Conservation (phyloP, 2,888 invertebrate genomes). For the Liodrosophila aerea region DNA sequence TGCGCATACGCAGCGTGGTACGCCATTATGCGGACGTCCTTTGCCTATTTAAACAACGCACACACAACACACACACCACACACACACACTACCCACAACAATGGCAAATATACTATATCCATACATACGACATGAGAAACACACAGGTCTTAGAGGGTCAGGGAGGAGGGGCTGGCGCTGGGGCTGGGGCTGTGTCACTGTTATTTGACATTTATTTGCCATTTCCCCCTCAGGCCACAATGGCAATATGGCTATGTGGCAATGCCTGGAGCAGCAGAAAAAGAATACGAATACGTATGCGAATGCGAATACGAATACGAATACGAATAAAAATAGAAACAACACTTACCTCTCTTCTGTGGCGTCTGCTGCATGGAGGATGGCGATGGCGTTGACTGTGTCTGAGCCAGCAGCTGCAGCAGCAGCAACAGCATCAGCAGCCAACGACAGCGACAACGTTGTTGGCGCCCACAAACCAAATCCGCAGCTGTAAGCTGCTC, state of each 20-base stretch:
- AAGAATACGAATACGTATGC: neutral
- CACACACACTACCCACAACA: constrained; percentile 38
- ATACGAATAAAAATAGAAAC: neutral
- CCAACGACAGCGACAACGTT: constrained; percentile 37
- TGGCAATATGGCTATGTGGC: constrained; percentile 15
- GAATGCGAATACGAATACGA: neutral
- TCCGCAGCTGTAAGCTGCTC: constrained; percentile 43
- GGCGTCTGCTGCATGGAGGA: constrained; percentile 81
- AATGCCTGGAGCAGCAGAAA: neutral
- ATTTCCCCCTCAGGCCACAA: constrained; percentile 55
- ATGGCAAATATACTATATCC: constrained; percentile 57
- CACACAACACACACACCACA: constrained; percentile 23
- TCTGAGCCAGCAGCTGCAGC: constrained; percentile 75
- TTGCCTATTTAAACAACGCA: constrained; percentile 46
- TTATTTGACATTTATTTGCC: constrained; percentile 78
- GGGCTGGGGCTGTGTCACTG: constrained; percentile 39
- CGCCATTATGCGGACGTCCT: constrained; percentile 63
- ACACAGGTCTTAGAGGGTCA: neutral
- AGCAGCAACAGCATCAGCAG: constrained; percentile 58
- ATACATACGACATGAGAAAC: constrained; percentile 39
- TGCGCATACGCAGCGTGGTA: constrained; percentile 71
- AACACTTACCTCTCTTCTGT: constrained; percentile 81
- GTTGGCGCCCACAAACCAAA: constrained; percentile 68
- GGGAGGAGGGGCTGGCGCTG: neutral
- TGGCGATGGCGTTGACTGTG: constrained; percentile 80